Base-by-base conservation (phyloP, 2,113 vertebrate species). In the Cromileptes altivelis region DNA sequence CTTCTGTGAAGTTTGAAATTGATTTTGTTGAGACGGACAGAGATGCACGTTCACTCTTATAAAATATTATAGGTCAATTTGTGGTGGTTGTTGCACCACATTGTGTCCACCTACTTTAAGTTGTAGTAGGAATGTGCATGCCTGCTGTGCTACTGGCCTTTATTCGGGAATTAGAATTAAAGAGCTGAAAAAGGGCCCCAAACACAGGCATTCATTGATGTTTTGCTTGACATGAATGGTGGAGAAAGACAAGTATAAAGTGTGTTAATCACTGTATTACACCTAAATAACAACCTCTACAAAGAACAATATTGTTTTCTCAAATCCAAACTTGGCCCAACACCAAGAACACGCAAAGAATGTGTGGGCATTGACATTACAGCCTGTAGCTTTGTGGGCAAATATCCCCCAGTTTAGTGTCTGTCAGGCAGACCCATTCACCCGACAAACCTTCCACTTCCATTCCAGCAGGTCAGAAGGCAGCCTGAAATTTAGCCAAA, bases 241-340 rank as follows among this genome's bases (percentile, higher is more conserved):
- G 30, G n/a, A 19, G 19, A 11, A 19, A 40, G n/a, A 63, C 55
- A 68, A 61, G 18, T 30, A 47, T 33, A 73, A 61, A 71, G 12
- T 4, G 9, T 69, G 37, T 56, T 70, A 78, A 78, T 85, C 42
- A 25, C n/a, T 40, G 63, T 40, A 49, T 62, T 70, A 71, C 69
- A 74, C 45, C 40, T 69, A 12, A 57, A 67, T 60, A 82, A 86
- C 52, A n/a, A 76, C 15, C 57, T 63, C 33, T 14, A 80, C 79
- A 85, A 83, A 70, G 61, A 79, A 62, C 75, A 82, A 74, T 65
- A 79, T 64, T 86, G 79, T 87, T 85, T 73, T 52, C 61, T 25
- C 27, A 17, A 58, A 90, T 64, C 62, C 63, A 75, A 81, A 75
- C 70, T 61, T 90, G 73, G 86, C 76, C 56, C 0, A 0, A 23